Evolutionary conservation across 2,888 invertebrate species (phyloP).

Genomic region (Choristoneura rosaceana): DNA sequence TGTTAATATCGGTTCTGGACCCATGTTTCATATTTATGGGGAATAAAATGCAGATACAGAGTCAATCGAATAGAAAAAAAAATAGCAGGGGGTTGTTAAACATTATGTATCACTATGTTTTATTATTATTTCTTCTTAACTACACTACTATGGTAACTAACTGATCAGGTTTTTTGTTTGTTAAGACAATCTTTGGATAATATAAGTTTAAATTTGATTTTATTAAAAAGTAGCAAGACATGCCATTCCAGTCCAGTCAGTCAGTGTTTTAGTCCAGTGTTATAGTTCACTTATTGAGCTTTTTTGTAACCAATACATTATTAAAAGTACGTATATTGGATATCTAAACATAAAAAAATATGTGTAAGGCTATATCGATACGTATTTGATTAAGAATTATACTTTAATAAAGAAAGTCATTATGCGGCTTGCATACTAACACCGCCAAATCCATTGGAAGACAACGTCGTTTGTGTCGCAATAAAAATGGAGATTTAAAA

Average conservation of each 20-base stretch:
- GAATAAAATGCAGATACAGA: background rate
- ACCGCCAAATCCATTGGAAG: slow-evolving; percentile 34
- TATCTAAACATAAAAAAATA: background rate
- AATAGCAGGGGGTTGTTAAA: background rate
- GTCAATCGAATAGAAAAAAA: background rate
- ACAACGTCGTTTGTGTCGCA: slow-evolving; percentile 42
- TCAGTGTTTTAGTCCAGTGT: too few relatives aligned
- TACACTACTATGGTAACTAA: too few relatives aligned
- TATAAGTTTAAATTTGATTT: background rate
- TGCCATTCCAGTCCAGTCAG: too few relatives aligned
- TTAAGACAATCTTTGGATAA: background rate
- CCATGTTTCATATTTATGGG: slow-evolving; percentile 20
- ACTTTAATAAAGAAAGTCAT: background rate
- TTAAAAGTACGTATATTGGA: background rate
- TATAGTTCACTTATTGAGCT: background rate
- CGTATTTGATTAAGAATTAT: background rate
- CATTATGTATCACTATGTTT: background rate
- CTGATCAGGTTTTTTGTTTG: too few relatives aligned
- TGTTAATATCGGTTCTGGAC: slow-evolving; percentile 12
- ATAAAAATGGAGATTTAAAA: slow-evolving; percentile 43
- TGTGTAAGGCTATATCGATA: background rate
- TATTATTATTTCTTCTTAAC: background rate
- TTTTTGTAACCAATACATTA: background rate
- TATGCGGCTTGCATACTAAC: slow-evolving; percentile 8
- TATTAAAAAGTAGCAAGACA: too few relatives aligned